phyloP scores from a whole-genome alignment of 2,113 vertebrate genomes.

The Syngnathus floridae region DNA sequence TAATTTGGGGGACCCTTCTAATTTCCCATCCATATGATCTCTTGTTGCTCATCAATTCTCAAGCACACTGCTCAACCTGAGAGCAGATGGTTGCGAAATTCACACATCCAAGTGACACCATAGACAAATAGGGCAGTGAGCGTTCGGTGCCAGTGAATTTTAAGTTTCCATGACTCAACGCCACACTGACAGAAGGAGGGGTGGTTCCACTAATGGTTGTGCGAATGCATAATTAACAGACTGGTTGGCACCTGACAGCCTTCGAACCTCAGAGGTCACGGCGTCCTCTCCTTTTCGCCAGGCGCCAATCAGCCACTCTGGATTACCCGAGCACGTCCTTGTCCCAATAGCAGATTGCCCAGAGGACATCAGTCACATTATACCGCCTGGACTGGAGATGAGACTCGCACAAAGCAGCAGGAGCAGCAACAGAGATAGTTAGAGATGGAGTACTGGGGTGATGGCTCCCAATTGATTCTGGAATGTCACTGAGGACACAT shows the following conservation, averaged over 20 bases:
- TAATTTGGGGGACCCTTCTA: too few species aligned
- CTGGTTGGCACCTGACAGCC: slow-evolving; percentile 56
- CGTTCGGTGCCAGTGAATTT: slow-evolving; percentile 10
- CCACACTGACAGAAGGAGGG: slow-evolving; percentile 48
- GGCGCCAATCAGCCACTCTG: slow-evolving; percentile 50
- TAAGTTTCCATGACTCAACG: slow-evolving; percentile 52
- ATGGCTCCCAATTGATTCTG: slow-evolving; percentile 49
- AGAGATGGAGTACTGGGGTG: slow-evolving; percentile 43
- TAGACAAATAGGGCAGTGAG: slow-evolving; percentile 13
- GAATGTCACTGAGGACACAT: slow-evolving; percentile 51
- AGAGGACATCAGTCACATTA: slow-evolving; percentile 67
- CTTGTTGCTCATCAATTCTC: slow-evolving; percentile 41
- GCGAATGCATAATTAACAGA: slow-evolving; percentile 70
- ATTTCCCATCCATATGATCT: neutral
- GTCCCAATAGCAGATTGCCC: slow-evolving; percentile 56
- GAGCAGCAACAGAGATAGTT: slow-evolving; percentile 37
- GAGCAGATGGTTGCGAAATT: slow-evolving; percentile 43
- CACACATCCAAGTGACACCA: slow-evolving; percentile 7
- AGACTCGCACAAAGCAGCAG: slow-evolving; percentile 44
- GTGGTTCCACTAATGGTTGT: slow-evolving; percentile 48
- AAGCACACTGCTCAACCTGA: slow-evolving; percentile 38
- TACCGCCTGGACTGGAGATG: slow-evolving; percentile 59
- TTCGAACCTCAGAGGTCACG: slow-evolving; percentile 48
- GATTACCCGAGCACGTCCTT: slow-evolving; percentile 57
- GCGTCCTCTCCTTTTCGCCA: slow-evolving; percentile 58